Percentiles rank a stretch among this genome's conserved stretches.
Conservation (phyloP, 2,888 invertebrate genomes). For the Matsumyia berberina region DNA sequence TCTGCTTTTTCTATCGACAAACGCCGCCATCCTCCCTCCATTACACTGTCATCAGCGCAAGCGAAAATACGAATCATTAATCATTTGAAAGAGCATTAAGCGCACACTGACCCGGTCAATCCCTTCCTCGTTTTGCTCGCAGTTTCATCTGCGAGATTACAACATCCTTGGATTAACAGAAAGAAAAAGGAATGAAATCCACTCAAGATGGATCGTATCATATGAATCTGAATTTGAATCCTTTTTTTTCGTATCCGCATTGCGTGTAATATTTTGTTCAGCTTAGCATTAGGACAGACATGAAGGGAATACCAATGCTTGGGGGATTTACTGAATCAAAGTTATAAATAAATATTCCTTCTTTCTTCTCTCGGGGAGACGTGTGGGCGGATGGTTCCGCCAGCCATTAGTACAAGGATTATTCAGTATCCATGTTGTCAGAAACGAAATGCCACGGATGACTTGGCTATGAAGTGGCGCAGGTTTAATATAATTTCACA, state of each 20-base stretch:
- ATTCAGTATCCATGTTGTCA: not conserved
- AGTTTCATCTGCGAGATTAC: conserved; percentile 19
- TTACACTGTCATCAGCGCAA: conserved; percentile 29
- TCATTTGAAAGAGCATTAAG: conserved; percentile 53
- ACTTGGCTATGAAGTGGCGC: not conserved
- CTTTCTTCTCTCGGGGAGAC: not conserved
- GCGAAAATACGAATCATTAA: conserved; percentile 44
- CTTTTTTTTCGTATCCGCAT: conserved; percentile 8
- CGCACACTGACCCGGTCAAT: conserved; percentile 45
- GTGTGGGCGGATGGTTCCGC: not conserved
- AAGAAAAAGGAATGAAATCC: conserved; percentile 8
- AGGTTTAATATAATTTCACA: not conserved
- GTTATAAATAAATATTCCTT: conserved; percentile 36
- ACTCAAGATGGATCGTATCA: conserved; percentile 20
- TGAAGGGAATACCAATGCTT: conserved; percentile 38
- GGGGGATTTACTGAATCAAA: conserved; percentile 14
- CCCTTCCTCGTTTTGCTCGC: not conserved
- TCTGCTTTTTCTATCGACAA: not conserved
- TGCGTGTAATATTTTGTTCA: conserved; percentile 40
- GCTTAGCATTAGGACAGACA: conserved; percentile 17
- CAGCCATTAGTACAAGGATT: conserved; percentile 1
- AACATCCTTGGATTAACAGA: not conserved
- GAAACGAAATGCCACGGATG: conserved; percentile 2
- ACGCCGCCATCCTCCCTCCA: not conserved
- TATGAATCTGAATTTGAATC: conserved; percentile 15